phyloP scores from a whole-genome alignment of 37 sponge, comb jelly and placozoan species.

The Haliclona indistincta region DNA sequence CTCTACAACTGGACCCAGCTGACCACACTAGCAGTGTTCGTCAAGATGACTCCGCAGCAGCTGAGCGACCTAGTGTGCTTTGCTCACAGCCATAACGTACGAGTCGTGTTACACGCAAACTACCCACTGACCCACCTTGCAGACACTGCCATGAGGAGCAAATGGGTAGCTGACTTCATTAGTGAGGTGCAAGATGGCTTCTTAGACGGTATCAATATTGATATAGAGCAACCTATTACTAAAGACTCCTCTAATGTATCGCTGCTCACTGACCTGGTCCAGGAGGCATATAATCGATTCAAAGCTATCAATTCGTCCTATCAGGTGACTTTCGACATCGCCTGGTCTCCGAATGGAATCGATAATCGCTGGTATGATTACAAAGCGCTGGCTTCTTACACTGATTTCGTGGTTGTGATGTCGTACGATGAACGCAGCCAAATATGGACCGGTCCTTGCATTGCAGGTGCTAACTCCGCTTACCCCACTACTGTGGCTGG shows the following conservation, averaged over 20 bases:
- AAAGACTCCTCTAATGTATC: slow-evolving; percentile 15
- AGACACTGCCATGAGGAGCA: neutral
- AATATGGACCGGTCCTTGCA: slow-evolving; percentile 61
- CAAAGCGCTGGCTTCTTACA: slow-evolving; percentile 23
- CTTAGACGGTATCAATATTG: slow-evolving; percentile 86
- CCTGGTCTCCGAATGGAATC: slow-evolving; percentile 83
- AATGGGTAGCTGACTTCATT: slow-evolving; percentile 45
- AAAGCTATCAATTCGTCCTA: slow-evolving; percentile 28
- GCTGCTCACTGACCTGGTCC: slow-evolving; percentile 32
- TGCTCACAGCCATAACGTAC: slow-evolving; percentile 56
- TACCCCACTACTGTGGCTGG: slow-evolving; percentile 48
- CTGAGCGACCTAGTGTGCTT: slow-evolving; percentile 51
- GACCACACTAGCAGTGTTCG: slow-evolving; percentile 71
- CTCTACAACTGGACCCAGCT: slow-evolving; percentile 69
- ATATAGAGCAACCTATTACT: slow-evolving; percentile 58
- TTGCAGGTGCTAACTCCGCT: slow-evolving; percentile 82
- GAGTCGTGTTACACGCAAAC: slow-evolving; percentile 50
- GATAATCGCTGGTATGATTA: slow-evolving; percentile 80
- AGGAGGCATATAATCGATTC: slow-evolving; percentile 41
- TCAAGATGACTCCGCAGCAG: neutral
- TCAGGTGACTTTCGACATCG: slow-evolving; percentile 77
- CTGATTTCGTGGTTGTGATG: slow-evolving; percentile 84
- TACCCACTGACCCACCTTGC: slow-evolving; percentile 28
- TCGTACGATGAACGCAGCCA: slow-evolving; percentile 90
- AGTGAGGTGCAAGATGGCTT: slow-evolving; percentile 13